Conservation (phyloP, 1,140 invertebrate genomes). For the Bathynomus jamesi region DNA sequence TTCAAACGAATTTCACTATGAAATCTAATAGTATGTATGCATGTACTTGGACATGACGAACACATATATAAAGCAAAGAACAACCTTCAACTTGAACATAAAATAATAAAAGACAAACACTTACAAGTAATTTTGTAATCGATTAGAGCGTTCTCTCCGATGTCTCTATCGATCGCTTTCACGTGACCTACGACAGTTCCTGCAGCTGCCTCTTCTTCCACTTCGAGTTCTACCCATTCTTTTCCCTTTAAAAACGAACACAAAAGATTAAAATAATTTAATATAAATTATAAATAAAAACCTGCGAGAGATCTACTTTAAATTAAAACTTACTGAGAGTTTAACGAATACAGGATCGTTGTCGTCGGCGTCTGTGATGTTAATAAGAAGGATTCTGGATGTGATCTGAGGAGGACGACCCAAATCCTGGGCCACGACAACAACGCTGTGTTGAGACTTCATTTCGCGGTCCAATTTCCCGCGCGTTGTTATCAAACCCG, state of each 20-base stretch:
- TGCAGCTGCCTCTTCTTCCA: slow-evolving; percentile 57
- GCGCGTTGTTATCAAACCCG: slow-evolving; percentile 63
- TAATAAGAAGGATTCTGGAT: slow-evolving; percentile 58
- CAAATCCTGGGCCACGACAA: slow-evolving; percentile 63
- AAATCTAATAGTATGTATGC: no score
- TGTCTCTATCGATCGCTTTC: slow-evolving; percentile 61
- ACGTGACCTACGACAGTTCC: slow-evolving; percentile 59
- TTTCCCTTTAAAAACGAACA: slow-evolving; percentile 49
- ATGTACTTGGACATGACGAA: no score
- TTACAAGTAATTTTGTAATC: slow-evolving; percentile 62
- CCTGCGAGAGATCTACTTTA: not conserved
- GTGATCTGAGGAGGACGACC: slow-evolving; percentile 66
- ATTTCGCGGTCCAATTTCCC: slow-evolving; percentile 60
- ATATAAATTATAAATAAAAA: not conserved
- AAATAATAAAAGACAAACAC: no score
- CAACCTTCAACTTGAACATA: no score
- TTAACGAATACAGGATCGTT: slow-evolving; percentile 65
- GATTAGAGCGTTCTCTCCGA: slow-evolving; percentile 62
- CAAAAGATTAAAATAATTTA: slow-evolving; percentile 7
- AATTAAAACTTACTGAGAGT: slow-evolving; percentile 51
- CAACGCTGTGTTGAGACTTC: slow-evolving; percentile 61
- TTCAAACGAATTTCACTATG: no score
- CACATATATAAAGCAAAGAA: no score
- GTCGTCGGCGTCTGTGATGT: slow-evolving; percentile 67
- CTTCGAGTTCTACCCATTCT: slow-evolving; percentile 53